Conservation (phyloP, 2,888 invertebrate genomes). For the Boloria euphrosyne region DNA sequence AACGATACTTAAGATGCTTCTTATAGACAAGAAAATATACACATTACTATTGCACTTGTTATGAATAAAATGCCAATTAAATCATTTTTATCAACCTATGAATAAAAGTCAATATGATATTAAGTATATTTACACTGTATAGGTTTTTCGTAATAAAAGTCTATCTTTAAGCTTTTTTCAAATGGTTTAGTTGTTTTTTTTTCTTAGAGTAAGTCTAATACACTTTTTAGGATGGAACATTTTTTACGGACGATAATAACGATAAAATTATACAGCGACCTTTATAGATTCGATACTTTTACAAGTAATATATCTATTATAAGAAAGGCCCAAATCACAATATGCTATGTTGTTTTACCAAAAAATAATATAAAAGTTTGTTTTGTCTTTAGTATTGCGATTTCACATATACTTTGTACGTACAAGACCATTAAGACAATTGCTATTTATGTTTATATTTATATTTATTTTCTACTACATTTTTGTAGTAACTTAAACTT, state of each 20-base stretch:
- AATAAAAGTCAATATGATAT: too few species aligned
- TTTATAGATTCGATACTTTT: conserved; percentile 18
- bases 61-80: too few species aligned
- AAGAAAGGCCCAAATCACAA: not conserved
- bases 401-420: not conserved
- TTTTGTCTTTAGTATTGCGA: not conserved
- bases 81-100: too few species aligned
- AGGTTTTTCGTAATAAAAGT: not conserved
- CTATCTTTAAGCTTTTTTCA: not conserved
- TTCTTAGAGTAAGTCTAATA: not conserved
- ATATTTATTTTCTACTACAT: too few species aligned
- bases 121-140: too few species aligned
- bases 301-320: conserved; percentile 7
- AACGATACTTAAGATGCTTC: too few species aligned
- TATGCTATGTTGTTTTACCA: not conserved
- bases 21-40: too few species aligned
- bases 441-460: too few species aligned
- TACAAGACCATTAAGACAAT: too few species aligned
- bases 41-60: too few species aligned
- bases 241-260: conserved; percentile 20
- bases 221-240: conserved; percentile 2
- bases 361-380: not conserved
- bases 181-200: not conserved
- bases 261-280: conserved; percentile 37
- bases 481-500: too few species aligned